A percentile compares a stretch with the other conserved stretches of the same genome.
phyloP scores from a whole-genome alignment of 1,140 invertebrate genomes.

The Drosophila oshimai region DNA sequence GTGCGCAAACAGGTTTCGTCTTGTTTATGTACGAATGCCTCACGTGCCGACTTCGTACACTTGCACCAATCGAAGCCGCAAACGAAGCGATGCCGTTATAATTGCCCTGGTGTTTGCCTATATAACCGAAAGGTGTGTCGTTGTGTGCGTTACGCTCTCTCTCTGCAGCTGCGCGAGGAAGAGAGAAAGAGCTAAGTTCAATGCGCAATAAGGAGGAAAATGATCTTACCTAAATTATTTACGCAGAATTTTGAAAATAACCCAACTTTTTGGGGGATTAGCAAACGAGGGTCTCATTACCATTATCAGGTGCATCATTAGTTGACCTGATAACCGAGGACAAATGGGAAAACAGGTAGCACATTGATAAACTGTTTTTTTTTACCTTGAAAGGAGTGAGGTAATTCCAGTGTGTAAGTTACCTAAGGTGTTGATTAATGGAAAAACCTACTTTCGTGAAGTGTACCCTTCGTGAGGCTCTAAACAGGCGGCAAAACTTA shows the following conservation, averaged over 20 bases:
- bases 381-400: constrained; percentile 5
- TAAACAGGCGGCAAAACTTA: no score
- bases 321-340: constrained; percentile 8
- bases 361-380: constrained; percentile 32
- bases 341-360: constrained; percentile 4
- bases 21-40: constrained; percentile 61
- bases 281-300: constrained; percentile 1
- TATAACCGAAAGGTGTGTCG: not conserved
- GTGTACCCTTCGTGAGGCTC: no score
- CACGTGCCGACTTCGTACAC: constrained; percentile 63
- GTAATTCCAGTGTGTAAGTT: not conserved
- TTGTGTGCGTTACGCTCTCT: constrained; percentile 21
- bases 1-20: constrained; percentile 60
- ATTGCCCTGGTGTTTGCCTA: constrained; percentile 46
- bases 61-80: constrained; percentile 70
- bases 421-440: not conserved
- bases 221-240: not conserved
- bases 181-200: not conserved
- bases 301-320: constrained; percentile 36
- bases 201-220: constrained; percentile 28
- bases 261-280: constrained; percentile 8
- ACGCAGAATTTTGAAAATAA: constrained; percentile 2
- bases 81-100: constrained; percentile 61
- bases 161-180: not conserved
- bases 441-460: no score